Evolutionary conservation across 1,140 invertebrate species (phyloP), one percentile per base, ranked within the genome.

Genomic region (Leptinotarsa lineolata): DNA sequence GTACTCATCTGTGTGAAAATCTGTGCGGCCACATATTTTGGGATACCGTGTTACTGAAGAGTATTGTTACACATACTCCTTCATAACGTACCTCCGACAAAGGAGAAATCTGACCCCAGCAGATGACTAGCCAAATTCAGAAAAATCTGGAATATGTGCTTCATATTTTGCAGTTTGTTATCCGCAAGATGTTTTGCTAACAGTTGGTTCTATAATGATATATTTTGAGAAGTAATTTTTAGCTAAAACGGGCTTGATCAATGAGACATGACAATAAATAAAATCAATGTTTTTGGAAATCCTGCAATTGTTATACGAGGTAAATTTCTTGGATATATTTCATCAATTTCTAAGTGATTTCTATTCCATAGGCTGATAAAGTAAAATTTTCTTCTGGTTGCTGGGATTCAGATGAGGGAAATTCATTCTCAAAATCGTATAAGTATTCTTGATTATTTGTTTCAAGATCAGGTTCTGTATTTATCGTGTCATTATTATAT

Each of bases 91-190:
- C n/a, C n/a, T n/a, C n/a, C n/a, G n/a, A n/a, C n/a, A n/a, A n/a
- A n/a, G n/a, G n/a, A n/a, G n/a, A n/a, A n/a, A n/a, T n/a, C n/a
- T n/a, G n/a, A n/a, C n/a, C n/a, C n/a, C n/a, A n/a, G n/a, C n/a
- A n/a, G n/a, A n/a, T n/a, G n/a, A n/a, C n/a, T n/a, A n/a, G n/a
- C n/a, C n/a, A 61, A 61, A 21, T 61, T 24, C 60, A 2, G 2
- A 20, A 61, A 61, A 61, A 15, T 4, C 60, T 61, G 60, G 20
- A 16, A 61, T 61, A 61, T 61, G 60, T 61, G 4, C 60, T 61
- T 22, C 60, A 61, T 16, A 61, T 61, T 61, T 61, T 13, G 22
- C 13, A 61, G 1, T 13, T 61, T 61, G 60, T 61, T 61, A 16
- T 61, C 60, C 60, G 4, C 60, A 61, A 61, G n/a, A 61, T 61